A percentile compares a stretch with the other conserved stretches of the same genome.
phyloP scores from a whole-genome alignment of 1,140 invertebrate genomes.

The Cydia fagiglandana region DNA sequence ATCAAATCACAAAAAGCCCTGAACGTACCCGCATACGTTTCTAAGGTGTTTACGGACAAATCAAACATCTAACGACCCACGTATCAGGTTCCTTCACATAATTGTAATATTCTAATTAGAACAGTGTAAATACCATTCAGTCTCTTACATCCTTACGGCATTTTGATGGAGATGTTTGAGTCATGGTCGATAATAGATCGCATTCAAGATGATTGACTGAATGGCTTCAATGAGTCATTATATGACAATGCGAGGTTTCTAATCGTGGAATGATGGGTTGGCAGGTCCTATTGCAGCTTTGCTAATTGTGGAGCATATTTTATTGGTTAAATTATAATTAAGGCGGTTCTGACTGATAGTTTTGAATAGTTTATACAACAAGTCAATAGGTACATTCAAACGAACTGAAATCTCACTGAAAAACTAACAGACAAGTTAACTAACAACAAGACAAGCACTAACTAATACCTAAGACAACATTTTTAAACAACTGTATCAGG shows the following conservation, averaged over 20 bases:
- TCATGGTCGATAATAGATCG: conserved; percentile 20
- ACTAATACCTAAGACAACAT: too few relatives aligned
- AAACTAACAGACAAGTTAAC: too few relatives aligned
- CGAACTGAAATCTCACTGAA: neutral
- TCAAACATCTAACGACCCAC: conserved; percentile 10
- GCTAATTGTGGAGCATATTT: neutral
- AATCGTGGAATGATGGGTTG: neutral
- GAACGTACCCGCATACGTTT: neutral
- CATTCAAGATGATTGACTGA: conserved; percentile 14
- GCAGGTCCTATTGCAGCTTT: neutral
- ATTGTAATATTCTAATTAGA: conserved; percentile 7
- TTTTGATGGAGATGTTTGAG: neutral
- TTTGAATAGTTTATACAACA: neutral
- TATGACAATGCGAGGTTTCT: conserved; percentile 17
- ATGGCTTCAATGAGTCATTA: conserved; percentile 21
- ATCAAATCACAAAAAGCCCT: neutral
- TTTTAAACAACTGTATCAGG: too few relatives aligned
- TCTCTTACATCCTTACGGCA: neutral
- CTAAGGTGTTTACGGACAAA: conserved; percentile 27
- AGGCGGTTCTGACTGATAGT: neutral
- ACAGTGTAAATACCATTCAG: conserved; percentile 1
- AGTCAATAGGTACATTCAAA: neutral
- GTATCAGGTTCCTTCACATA: conserved; percentile 18
- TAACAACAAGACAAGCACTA: too few relatives aligned
- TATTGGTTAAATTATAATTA: neutral